Evolutionary conservation across 2,113 vertebrate genomes (phyloP).

Genomic region (Bubo bubo): DNA sequence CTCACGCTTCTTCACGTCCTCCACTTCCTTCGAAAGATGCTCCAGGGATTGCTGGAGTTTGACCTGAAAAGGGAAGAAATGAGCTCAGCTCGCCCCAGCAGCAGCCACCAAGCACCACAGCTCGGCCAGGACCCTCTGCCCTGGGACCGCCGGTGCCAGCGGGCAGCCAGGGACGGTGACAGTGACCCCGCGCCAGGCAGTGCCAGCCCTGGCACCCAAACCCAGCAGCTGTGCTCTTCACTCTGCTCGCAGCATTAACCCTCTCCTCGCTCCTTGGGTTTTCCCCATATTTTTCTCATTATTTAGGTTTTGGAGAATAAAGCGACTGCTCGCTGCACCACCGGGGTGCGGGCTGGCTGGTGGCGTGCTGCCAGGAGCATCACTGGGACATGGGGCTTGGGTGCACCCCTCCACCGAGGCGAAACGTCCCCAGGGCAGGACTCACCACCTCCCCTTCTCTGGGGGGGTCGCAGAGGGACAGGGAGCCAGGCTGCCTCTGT

Average conservation of each 20-base stretch:
- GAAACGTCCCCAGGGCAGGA: background rate
- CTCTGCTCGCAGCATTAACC: background rate
- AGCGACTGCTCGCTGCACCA: background rate
- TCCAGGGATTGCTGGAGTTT: conserved; percentile 58
- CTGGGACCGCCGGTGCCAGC: background rate
- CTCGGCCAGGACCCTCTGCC: background rate
- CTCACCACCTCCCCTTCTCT: background rate
- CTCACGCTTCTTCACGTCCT: background rate
- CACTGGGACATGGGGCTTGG: background rate
- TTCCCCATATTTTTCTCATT: background rate
- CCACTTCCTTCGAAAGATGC: conserved; percentile 4
- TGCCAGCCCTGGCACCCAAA: background rate
- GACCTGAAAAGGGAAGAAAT: background rate
- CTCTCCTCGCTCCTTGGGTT: fast-evolving
- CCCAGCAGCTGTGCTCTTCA: conserved; percentile 19
- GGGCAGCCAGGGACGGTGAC: background rate
- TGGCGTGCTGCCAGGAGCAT: fast-evolving
- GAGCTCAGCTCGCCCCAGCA: background rate
- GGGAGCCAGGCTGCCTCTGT: background rate
- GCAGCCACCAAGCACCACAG: background rate
- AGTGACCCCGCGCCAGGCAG: background rate
- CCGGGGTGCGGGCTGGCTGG: fast-evolving
- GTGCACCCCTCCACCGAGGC: fast-evolving
- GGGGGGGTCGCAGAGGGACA: fast-evolving
- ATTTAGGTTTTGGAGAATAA: background rate